These are phyloP conservation scores for Andrena cerasifolii DNA, from an alignment of 1,140 invertebrate species.

Conservation along the genomic window DNA sequence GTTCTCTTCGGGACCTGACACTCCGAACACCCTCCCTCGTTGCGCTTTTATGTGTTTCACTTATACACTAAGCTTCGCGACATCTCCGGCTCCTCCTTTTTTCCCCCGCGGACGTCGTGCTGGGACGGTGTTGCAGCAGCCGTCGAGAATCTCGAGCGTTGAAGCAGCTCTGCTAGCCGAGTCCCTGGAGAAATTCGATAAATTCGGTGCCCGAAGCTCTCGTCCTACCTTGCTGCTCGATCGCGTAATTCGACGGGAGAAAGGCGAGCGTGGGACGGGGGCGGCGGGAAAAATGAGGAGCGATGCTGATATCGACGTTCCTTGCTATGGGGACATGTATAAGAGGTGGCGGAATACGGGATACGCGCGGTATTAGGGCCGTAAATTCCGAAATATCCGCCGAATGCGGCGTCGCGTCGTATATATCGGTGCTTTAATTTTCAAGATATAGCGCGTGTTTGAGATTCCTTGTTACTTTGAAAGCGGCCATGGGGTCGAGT, in stretches of 20 bases:
- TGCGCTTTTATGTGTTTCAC: conserved; percentile 25
- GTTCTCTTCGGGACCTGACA: neutral
- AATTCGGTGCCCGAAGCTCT: conserved; percentile 41
- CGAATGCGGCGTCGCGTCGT: neutral
- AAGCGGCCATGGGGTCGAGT: neutral
- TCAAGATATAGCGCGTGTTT: neutral
- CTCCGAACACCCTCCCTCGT: neutral
- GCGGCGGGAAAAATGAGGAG: conserved; percentile 41
- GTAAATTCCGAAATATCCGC: conserved; percentile 29
- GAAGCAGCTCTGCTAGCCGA: conserved; percentile 12
- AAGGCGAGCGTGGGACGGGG: conserved; percentile 29
- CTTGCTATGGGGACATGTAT: neutral
- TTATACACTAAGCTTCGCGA: neutral
- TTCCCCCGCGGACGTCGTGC: neutral
- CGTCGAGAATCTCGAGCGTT: conserved; percentile 28
- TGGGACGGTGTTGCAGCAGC: conserved; percentile 5
- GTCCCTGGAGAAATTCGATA: conserved; percentile 57
- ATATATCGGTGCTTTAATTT: conserved; percentile 19
- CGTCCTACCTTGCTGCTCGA: conserved; percentile 10
- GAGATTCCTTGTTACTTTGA: conserved; percentile 5
- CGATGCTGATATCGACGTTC: conserved; percentile 44
- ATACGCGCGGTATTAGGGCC: conserved; percentile 2
- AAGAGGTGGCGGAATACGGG: neutral
- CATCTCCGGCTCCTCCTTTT: neutral
- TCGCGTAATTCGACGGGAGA: conserved; percentile 52